Evolutionary conservation across 2,888 invertebrate species (phyloP).

Genomic region (Uloborus plumipes): DNA sequence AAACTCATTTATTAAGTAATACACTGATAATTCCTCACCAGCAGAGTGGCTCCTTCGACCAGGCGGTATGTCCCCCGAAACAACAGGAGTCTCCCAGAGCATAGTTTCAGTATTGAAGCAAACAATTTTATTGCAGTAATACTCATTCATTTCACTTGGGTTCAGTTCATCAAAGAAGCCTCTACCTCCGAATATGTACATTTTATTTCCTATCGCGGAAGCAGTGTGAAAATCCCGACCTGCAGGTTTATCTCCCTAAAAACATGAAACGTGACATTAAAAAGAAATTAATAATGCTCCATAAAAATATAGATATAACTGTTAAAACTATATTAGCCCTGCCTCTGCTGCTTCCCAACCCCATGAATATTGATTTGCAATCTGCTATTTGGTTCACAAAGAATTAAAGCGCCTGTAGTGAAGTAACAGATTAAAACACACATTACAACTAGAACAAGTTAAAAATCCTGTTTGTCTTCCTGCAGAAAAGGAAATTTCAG

Average conservation of each 20-base stretch:
- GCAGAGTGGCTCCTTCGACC: slow-evolving; percentile 92
- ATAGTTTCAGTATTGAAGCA: slow-evolving; percentile 79
- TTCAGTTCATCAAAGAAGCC: slow-evolving; percentile 80
- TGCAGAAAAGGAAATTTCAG: too few relatives aligned
- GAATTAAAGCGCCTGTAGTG: too few relatives aligned
- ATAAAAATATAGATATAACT: background rate
- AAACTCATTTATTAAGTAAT: too few relatives aligned
- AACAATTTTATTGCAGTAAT: slow-evolving; percentile 82
- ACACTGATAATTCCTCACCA: slow-evolving; percentile 77
- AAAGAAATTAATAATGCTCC: background rate
- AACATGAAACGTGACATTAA: background rate
- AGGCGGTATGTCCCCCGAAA: slow-evolving; percentile 78
- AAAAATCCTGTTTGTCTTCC: too few relatives aligned
- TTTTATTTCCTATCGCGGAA: slow-evolving; percentile 80
- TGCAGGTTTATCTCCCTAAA: slow-evolving; percentile 78
- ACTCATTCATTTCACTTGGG: slow-evolving; percentile 77
- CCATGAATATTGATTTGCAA: too few relatives aligned
- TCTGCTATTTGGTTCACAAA: too few relatives aligned
- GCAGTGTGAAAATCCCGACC: slow-evolving; percentile 92
- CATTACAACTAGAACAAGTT: too few relatives aligned
- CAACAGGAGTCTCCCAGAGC: slow-evolving; percentile 79
- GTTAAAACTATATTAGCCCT: background rate
- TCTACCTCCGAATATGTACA: slow-evolving; percentile 92
- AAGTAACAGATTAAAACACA: too few relatives aligned
- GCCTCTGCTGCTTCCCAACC: too few relatives aligned